phyloP scores from a whole-genome alignment of 2,888 invertebrate species.

The Hyposoter dolosus region DNA sequence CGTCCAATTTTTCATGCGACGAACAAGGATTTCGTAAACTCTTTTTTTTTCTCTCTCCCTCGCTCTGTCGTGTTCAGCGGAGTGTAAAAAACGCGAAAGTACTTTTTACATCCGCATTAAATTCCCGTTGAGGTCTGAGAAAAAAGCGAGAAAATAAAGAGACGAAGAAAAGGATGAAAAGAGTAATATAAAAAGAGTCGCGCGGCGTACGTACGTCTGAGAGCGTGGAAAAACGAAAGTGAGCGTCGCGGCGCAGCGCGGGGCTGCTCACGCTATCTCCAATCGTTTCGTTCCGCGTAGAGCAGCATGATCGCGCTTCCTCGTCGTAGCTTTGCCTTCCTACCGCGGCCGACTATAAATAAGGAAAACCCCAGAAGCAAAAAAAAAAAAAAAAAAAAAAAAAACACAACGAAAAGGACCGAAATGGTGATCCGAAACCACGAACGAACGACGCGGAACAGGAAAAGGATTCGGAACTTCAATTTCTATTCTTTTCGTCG shows the following conservation, averaged over 20 bases:
- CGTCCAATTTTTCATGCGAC: neutral
- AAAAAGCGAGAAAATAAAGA: conserved; percentile 1
- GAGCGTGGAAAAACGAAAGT: conserved; percentile 72
- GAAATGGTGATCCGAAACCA: neutral
- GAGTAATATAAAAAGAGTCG: conserved; percentile 15
- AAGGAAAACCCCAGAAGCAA: conserved; percentile 29
- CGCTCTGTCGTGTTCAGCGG: conserved; percentile 11
- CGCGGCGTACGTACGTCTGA: conserved; percentile 39
- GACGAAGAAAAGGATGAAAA: conserved; percentile 21
- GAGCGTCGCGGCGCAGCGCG: conserved; percentile 44
- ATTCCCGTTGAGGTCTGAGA: neutral
- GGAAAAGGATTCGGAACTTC: conserved; percentile 27
- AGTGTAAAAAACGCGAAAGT: conserved; percentile 54
- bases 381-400: too few relatives aligned
- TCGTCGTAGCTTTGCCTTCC: conserved; percentile 24
- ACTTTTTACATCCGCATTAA: conserved; percentile 35
- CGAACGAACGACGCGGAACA: conserved; percentile 29
- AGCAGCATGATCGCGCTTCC: conserved; percentile 40
- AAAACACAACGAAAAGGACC: neutral
- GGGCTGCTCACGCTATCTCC: conserved; percentile 53
- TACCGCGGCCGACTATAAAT: conserved; percentile 9
- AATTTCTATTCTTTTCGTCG: neutral
- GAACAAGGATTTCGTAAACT: neutral
- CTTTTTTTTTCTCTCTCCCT: conserved; percentile 8
- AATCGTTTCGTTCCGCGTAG: conserved; percentile 62